Evolutionary conservation across 2,113 vertebrate genomes (phyloP), one percentile per base, ranked within the genome.

Genomic region (Entelurus aequoreus): DNA sequence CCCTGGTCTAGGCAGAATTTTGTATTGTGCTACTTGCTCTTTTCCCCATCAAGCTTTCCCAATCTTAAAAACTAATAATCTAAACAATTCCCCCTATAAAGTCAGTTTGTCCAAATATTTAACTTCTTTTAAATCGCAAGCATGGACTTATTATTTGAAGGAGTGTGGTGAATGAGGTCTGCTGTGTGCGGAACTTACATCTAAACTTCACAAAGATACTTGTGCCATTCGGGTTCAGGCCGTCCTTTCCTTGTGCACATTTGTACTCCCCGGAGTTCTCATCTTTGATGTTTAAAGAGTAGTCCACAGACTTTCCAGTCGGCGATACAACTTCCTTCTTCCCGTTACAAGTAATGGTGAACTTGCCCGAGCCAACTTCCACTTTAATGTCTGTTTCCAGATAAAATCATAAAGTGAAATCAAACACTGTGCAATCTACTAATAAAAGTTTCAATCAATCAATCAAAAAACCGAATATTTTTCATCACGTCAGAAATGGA

Each of bases 101-200:
- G 28, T 28, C 28, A 28, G 28, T 28, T 28, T 28, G 28, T 28
- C 2, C 4, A 28, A 28, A 28, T 3, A 28, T 28, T 28, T 3
- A 28, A 28, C 28, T 28, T 28, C 4, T 28, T 3, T 28, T 28
- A 3, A 28, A 28, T 28, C 4, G 28, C 28, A 28, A 28, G 28
- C 4, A 19, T 19, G 19, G 19, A 19, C 19, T 19, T 19, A 19
- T 28, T 4, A 28, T 3, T 28, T 28, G 28, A 28, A 4, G 28
- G 28, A 28, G 28, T 28, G 28, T 46, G 42, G 11, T 12, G 10
- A 46, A 12, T 46, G 42, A 46, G 10, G 42, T 46, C 42, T 42
- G 40, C 7, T 46, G 42, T 11, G 4, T 55, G 12, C 0, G 11
- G 61, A 48, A 88, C 87, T 88, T 75, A 91, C 90, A 80, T 5